A percentile compares a stretch with the other conserved stretches of the same genome.
Evolutionary conservation across 2,888 invertebrate species (phyloP).

Genomic region (Orchestes rusci): DNA sequence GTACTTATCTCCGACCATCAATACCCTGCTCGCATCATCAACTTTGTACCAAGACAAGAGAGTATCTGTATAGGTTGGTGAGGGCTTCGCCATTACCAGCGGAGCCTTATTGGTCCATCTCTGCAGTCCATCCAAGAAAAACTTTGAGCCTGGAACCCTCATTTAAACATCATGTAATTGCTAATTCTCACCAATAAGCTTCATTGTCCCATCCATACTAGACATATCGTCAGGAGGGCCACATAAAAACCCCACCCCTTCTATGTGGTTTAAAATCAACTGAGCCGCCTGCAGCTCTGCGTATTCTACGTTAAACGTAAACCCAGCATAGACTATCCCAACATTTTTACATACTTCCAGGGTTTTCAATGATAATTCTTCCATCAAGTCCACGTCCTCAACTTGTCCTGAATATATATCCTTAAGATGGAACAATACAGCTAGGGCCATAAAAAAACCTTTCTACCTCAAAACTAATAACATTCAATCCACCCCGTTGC

Average conservation of each 20-base stretch:
- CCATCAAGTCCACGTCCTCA: not conserved
- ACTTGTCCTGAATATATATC: not conserved
- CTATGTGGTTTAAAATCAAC: slow-evolving; percentile 11
- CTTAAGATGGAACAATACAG: not conserved
- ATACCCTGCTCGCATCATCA: not conserved
- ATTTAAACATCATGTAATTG: not conserved
- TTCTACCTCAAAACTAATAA: too few species aligned
- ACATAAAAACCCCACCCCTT: slow-evolving; percentile 10
- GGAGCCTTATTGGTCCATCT: not conserved
- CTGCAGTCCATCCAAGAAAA: not conserved
- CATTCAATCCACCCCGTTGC: too few species aligned
- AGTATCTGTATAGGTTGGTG: not conserved
- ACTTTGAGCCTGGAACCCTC: not conserved
- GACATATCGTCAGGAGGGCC: slow-evolving; percentile 12
- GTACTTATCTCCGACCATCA: not conserved
- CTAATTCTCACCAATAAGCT: not conserved
- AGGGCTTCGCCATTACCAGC: not conserved
- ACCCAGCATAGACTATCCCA: slow-evolving; percentile 11
- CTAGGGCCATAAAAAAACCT: too few species aligned
- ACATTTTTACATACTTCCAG: slow-evolving; percentile 17
- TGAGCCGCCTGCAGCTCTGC: slow-evolving; percentile 10
- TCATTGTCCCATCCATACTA: slow-evolving; percentile 3
- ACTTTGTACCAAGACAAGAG: not conserved
- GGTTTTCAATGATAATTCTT: not conserved
- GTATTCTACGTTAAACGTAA: slow-evolving; percentile 8